Conservation (phyloP, 2,113 vertebrate species). For the Serinus canaria region DNA sequence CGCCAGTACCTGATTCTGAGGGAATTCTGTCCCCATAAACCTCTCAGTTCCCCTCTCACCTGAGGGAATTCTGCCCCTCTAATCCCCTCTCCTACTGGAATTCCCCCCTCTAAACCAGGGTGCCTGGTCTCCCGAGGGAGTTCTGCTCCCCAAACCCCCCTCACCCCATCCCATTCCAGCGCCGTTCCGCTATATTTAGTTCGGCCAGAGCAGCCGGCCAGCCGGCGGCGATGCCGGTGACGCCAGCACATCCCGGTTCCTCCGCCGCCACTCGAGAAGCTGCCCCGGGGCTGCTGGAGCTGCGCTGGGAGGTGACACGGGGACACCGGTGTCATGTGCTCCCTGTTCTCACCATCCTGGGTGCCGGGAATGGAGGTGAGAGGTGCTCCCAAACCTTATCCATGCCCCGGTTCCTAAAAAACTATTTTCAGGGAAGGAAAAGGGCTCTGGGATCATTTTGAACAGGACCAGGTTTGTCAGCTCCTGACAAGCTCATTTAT, state of each 20-base stretch:
- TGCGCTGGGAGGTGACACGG: background rate
- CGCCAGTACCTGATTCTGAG: too few species aligned
- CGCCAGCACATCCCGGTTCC: background rate
- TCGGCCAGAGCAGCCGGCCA: background rate
- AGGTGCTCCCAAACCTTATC: background rate
- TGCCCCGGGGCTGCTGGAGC: background rate
- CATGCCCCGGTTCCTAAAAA: background rate
- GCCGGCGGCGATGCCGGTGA: accelerated
- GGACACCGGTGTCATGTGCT: accelerated
- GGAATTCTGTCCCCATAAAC: background rate
- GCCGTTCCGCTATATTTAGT: accelerated
- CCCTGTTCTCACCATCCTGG: background rate
- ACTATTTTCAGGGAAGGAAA: accelerated
- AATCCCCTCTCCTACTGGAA: background rate
- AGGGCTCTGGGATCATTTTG: background rate
- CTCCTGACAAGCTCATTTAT: background rate
- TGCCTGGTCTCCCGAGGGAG: background rate
- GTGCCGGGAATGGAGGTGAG: accelerated
- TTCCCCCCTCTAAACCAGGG: background rate
- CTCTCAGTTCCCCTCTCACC: too few species aligned
- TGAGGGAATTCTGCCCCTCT: background rate
- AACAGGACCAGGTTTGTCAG: background rate
- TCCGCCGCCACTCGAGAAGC: background rate
- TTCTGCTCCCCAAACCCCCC: background rate
- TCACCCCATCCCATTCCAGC: background rate